Conservation (phyloP, 1,140 invertebrate species). For the Charaxes varanes region DNA sequence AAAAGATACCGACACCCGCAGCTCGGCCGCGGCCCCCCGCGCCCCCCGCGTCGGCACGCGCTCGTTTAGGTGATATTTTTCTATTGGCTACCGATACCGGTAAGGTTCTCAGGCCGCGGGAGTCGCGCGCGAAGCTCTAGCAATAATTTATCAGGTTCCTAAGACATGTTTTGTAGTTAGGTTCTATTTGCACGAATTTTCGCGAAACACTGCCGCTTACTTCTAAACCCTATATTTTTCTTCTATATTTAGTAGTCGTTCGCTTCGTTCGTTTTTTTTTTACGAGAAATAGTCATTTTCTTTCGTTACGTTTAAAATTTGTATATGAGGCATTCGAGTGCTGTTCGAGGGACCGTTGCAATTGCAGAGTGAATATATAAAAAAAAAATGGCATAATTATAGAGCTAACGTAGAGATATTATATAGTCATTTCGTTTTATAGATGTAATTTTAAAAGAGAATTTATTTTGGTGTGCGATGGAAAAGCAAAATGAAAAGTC, state of each 20-base stretch:
- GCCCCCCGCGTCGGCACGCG: too few relatives aligned
- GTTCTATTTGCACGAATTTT: conserved; percentile 71
- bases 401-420: conserved; percentile 69
- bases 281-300: conserved; percentile 52
- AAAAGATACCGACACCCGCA: conserved; percentile 40
- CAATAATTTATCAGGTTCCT: conserved; percentile 74
- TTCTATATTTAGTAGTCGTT: conserved; percentile 47
- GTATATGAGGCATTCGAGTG: conserved; percentile 69
- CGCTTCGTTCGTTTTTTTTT: conserved; percentile 57
- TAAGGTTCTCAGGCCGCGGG: conserved; percentile 54
- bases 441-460: conserved; percentile 68
- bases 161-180: conserved; percentile 72
- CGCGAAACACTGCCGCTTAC: conserved; percentile 70
- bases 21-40: conserved; percentile 15
- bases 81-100: conserved; percentile 72
- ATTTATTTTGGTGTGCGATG: conserved; percentile 69
- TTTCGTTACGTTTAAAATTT: conserved; percentile 59
- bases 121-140: conserved; percentile 64
- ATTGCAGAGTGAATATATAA: conserved; percentile 72
- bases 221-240: conserved; percentile 56
- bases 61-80: conserved; percentile 74
- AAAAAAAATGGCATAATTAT: conserved; percentile 74
- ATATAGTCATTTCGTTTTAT: conserved; percentile 72
- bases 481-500: conserved; percentile 65
- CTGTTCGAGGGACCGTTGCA: conserved; percentile 72